These are phyloP conservation scores for Drosophila greeni DNA, from an alignment of 2,888 invertebrate genomes.

Conservation along the genomic window DNA sequence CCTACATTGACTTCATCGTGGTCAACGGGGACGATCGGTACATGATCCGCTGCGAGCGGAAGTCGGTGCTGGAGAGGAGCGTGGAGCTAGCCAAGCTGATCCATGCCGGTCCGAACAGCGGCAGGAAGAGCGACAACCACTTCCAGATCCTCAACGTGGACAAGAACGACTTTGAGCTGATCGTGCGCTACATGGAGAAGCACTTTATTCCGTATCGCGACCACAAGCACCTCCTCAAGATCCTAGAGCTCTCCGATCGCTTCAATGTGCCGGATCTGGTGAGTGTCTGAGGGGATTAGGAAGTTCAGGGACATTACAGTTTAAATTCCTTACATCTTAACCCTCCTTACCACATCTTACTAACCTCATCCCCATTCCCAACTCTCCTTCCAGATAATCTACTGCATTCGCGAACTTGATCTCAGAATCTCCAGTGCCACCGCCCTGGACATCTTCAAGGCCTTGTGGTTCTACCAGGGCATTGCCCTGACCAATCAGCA, in stretches of 20 bases:
- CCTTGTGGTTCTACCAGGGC: slow-evolving; percentile 78
- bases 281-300: too few species aligned
- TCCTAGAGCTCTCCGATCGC: slow-evolving; percentile 78
- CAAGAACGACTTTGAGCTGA: slow-evolving; percentile 77
- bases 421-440: slow-evolving; percentile 77
- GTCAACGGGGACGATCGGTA: slow-evolving; percentile 78
- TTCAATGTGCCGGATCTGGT: slow-evolving; percentile 79
- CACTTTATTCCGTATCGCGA: slow-evolving; percentile 78
- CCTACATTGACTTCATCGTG: slow-evolving; percentile 78
- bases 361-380: background rate
- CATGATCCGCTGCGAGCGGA: slow-evolving; percentile 78
- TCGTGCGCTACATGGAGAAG: slow-evolving; percentile 78
- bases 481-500: slow-evolving; percentile 75
- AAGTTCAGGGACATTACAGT: too few species aligned
- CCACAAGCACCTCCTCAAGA: slow-evolving; percentile 78
- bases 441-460: slow-evolving; percentile 77
- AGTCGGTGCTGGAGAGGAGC: slow-evolving; percentile 77
- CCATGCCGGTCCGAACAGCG: slow-evolving; percentile 78
- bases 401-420: slow-evolving; percentile 79
- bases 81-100: slow-evolving; percentile 78
- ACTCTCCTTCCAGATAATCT: slow-evolving; percentile 66
- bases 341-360: background rate
- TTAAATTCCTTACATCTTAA: too few species aligned
- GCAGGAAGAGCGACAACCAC: slow-evolving; percentile 78
- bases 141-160: slow-evolving; percentile 78